These are phyloP conservation scores for Agriopis marginaria DNA, from an alignment of 2,888 invertebrate genomes.

Conservation along the genomic window DNA sequence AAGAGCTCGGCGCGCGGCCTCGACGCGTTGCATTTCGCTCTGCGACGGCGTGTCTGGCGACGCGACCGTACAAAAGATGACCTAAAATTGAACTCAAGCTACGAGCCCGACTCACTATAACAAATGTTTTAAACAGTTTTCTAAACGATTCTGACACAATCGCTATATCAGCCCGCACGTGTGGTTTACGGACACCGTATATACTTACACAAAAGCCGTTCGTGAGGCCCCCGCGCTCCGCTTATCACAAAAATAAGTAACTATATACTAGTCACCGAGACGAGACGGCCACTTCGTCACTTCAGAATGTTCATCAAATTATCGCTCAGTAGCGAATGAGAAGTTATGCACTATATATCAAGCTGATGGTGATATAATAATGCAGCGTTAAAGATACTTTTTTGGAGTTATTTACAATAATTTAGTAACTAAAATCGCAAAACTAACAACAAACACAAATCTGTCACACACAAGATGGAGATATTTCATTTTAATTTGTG, in stretches of 20 bases:
- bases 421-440: conserved; percentile 74
- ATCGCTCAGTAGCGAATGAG: conserved; percentile 26
- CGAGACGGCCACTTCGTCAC: conserved; percentile 82
- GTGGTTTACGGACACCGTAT: conserved; percentile 64
- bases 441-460: conserved; percentile 87
- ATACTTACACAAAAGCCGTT: conserved; percentile 81
- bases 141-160: conserved; percentile 75
- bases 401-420: conserved; percentile 67
- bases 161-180: conserved; percentile 59
- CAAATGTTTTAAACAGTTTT: conserved; percentile 74
- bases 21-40: conserved; percentile 83
- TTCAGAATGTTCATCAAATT: conserved; percentile 68
- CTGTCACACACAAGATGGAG: conserved; percentile 88
- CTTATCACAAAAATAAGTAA: conserved; percentile 87
- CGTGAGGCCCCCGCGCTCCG: conserved; percentile 81
- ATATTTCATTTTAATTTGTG: conserved; percentile 85
- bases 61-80: conserved; percentile 84
- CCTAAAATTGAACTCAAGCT: conserved; percentile 83
- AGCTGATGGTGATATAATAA: conserved; percentile 53
- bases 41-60: conserved; percentile 77
- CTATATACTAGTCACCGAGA: conserved; percentile 84
- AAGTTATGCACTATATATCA: conserved; percentile 51
- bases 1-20: conserved; percentile 80
- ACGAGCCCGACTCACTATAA: conserved; percentile 64
- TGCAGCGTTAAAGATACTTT: conserved; percentile 63